A percentile compares a stretch with the other conserved stretches of the same genome.
phyloP scores from a whole-genome alignment of 2,888 invertebrate genomes.

The Physocephala rufipes region DNA sequence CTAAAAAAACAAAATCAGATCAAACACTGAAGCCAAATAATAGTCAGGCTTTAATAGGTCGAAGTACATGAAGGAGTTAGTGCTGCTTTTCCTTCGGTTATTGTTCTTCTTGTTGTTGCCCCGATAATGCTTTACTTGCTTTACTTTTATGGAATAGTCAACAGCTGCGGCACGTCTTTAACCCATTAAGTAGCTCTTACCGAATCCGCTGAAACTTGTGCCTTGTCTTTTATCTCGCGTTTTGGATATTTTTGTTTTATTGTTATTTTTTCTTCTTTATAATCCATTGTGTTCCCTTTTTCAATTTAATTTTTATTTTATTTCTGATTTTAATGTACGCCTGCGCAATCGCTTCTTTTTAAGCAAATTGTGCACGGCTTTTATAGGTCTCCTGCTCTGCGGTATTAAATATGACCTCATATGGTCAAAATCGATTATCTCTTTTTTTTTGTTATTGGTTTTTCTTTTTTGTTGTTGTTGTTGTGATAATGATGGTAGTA shows the following conservation, averaged over 20 bases:
- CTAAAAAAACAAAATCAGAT: conserved; percentile 24
- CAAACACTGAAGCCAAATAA: not conserved
- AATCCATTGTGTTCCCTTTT: not conserved
- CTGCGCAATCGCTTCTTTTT: conserved; percentile 30
- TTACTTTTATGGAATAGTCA: not conserved
- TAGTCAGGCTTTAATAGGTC: conserved; percentile 21
- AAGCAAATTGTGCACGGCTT: conserved; percentile 4
- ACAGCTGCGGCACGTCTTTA: conserved; percentile 35
- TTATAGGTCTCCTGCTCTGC: not conserved
- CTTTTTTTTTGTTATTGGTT: conserved; percentile 6
- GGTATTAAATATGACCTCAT: conserved; percentile 33
- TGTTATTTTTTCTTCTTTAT: not conserved
- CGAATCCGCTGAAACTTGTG: conserved; percentile 4
- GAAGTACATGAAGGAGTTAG: no score
- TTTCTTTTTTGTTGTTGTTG: not conserved
- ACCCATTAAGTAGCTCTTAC: conserved; percentile 27
- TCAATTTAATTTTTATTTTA: not conserved
- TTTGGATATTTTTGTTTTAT: not conserved
- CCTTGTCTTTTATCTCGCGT: not conserved
- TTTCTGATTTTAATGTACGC: conserved; percentile 20
- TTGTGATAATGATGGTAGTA: not conserved
- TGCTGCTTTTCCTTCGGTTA: no score
- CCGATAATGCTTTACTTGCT: not conserved
- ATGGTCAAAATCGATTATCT: conserved; percentile 37
- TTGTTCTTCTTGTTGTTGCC: conserved; percentile 18